phyloP scores from a whole-genome alignment of 2,797 vertebrate species.

The Echeneis naucrates region DNA sequence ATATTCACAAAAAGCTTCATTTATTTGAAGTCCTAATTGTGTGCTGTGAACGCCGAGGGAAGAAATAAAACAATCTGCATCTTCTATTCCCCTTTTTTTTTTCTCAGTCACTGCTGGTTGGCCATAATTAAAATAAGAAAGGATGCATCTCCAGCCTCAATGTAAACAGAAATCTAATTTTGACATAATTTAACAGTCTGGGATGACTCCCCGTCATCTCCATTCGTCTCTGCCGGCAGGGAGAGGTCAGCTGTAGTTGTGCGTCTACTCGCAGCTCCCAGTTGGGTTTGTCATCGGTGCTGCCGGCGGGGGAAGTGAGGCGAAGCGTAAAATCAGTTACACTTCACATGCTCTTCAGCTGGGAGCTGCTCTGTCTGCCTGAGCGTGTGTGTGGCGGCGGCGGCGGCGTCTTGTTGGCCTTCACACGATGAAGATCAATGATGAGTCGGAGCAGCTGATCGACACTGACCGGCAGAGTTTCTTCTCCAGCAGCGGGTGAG shows the following conservation, averaged over 20 bases:
- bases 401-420: neutral
- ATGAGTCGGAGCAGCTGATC: conserved; percentile 26
- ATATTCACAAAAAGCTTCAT: no score
- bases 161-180: conserved; percentile 31
- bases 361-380: conserved; percentile 15
- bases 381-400: neutral
- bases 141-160: neutral
- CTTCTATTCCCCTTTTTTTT: neutral
- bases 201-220: conserved; percentile 19
- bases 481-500: neutral
- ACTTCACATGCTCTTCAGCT: conserved; percentile 42
- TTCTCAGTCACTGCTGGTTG: neutral
- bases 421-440: conserved; percentile 39
- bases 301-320: conserved; percentile 47
- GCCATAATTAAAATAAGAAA: conserved; percentile 27
- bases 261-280: conserved; percentile 32
- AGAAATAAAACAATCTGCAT: neutral
- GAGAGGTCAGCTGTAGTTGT: conserved; percentile 38
- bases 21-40: neutral
- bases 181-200: conserved; percentile 4
- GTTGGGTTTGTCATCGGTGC: conserved; percentile 42
- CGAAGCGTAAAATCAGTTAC: conserved; percentile 40
- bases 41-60: neutral
- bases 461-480: conserved; percentile 32
- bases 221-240: neutral